Evolutionary conservation across 2,888 invertebrate genomes (phyloP).

Genomic region (Troides helena): DNA sequence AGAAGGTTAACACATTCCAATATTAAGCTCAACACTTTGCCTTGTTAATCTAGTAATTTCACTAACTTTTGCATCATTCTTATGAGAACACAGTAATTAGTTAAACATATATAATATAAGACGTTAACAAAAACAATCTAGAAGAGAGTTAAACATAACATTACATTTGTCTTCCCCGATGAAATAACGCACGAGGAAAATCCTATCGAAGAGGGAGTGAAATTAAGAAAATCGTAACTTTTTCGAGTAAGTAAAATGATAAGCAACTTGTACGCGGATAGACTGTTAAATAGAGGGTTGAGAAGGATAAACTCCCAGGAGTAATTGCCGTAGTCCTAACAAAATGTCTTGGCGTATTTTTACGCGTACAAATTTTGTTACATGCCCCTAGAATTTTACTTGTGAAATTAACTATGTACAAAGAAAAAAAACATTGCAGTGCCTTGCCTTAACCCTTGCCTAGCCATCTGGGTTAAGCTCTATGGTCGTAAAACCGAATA

Average conservation of each 20-base stretch:
- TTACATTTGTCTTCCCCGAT: background rate
- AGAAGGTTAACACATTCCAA: no score
- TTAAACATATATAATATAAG: no score
- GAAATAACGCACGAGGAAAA: background rate
- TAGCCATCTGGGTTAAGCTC: no score
- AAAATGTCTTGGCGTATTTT: conserved; percentile 16
- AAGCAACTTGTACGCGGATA: conserved; percentile 10
- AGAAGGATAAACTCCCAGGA: conserved; percentile 20
- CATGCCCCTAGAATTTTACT: background rate
- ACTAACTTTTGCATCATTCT: no score
- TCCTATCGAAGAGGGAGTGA: background rate
- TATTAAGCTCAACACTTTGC: no score
- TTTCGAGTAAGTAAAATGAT: conserved; percentile 21
- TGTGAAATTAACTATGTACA: background rate
- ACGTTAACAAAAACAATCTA: no score
- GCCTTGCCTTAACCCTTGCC: no score
- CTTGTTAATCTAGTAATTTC: no score
- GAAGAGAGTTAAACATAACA: no score
- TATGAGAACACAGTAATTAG: no score
- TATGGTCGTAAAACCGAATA: no score
- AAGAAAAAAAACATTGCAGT: background rate
- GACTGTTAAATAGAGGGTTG: conserved; percentile 18
- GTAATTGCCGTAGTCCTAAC: conserved; percentile 19
- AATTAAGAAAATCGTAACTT: conserved; percentile 17
- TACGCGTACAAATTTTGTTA: background rate